Conservation (phyloP, 1,140 invertebrate genomes). For the Riptortus pedestris region DNA sequence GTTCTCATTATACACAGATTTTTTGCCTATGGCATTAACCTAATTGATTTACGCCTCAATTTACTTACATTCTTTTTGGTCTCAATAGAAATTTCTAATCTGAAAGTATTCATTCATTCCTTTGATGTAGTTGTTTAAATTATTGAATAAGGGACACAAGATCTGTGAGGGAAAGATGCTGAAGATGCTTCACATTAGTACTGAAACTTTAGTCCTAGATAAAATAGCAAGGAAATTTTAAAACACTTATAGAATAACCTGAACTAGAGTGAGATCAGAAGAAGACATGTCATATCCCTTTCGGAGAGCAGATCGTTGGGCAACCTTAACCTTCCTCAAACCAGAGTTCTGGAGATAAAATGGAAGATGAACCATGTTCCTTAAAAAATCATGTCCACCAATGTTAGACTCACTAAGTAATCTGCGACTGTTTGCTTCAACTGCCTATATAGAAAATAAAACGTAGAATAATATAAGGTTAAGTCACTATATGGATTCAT, state of each 20-base stretch:
- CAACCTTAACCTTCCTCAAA: constrained; percentile 72
- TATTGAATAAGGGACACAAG: no score
- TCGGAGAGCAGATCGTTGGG: constrained; percentile 54
- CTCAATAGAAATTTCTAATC: no score
- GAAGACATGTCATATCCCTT: constrained; percentile 11
- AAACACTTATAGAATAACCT: neutral
- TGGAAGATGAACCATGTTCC: constrained; percentile 93
- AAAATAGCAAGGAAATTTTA: no score
- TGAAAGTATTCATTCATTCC: no score
- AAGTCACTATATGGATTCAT: neutral
- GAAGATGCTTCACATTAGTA: no score
- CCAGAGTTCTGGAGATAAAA: constrained; percentile 97
- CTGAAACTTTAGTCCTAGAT: no score
- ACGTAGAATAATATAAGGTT: constrained; percentile 17
- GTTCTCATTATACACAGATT: no score
- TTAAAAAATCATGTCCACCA: constrained; percentile 83
- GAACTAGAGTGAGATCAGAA: neutral
- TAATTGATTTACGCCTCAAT: no score
- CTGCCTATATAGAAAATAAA: constrained; percentile 50
- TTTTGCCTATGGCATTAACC: no score
- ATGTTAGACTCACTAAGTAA: constrained; percentile 83
- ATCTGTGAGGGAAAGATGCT: no score
- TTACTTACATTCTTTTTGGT: no score
- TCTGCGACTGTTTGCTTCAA: constrained; percentile 78
- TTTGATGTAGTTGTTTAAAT: no score